Base-by-base conservation (phyloP, 2,113 vertebrate genomes). In the Chlamydotis undulata region DNA sequence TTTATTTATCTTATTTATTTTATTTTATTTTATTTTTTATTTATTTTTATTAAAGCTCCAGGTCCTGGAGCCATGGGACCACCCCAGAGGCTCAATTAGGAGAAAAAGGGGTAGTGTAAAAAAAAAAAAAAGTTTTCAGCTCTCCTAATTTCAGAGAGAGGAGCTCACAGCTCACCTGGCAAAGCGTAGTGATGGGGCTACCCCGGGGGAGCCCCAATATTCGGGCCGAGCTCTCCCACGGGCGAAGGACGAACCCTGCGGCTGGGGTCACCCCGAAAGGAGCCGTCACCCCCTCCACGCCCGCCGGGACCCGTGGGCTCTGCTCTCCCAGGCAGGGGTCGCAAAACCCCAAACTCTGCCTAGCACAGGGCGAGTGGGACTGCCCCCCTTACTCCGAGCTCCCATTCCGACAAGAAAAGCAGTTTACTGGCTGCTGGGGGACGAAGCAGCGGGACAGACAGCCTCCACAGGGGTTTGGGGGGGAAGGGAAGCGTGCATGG, bases 101-200 rank as follows among this genome's bases (percentile, higher is more conserved):
- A 45, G 13, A 6, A 59, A 10, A 13, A 24, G 15, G 4, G 3
- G 10, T 8, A 5, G 4, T 50, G 45, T 5, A 61, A 52, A 12
- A 52, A 52, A 53, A 33, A 31, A 37, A 3, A 22, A 10, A 33
- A 14, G 9, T 33, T 73, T 29, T 56, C 53, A 39, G 43, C 26
- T 59, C 14, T 41, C 22, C n/a, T 14, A 0, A 8, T 39, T 16
- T 17, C 37, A 16, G 73, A 37, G 56, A 5, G 2, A 6, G 63
- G 50, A 63, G 41, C 47, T 71, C 41, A 1, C 56, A 61, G 60
- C 70, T 49, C 57, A 23, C 37, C 59, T 28, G 52, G 41, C 17
- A n/a, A 10, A 52, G 43, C 3, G 19, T 2, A 5, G 10, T 25
- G 1, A 1, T 0, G 3, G 60, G 45, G 5, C 7, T 12, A 7